Evolutionary conservation across 2,797 vertebrate genomes (phyloP), one percentile per base, ranked within the genome.

Genomic region (Gila robusta): DNA sequence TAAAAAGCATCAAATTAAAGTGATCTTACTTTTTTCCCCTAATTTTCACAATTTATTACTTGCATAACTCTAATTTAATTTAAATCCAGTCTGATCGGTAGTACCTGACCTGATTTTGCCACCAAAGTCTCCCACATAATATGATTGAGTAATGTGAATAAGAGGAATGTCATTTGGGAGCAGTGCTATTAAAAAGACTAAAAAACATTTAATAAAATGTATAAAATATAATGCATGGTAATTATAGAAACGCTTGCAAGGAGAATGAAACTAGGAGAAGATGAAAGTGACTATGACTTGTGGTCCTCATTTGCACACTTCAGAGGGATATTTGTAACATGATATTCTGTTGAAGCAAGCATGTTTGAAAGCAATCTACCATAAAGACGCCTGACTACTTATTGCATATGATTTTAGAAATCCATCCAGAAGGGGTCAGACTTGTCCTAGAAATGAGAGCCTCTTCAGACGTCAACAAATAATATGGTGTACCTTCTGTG

Each of bases 391-490:
- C 62, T 6, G 14, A 8, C 16, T 7, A 8, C 28, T 66, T 32
- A 32, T 23, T 52, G 19, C n/a, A 23, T n/a, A 47, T 44, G 26
- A 39, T 47, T 49, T 82, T 14, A 16, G 32, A 71, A 23, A 73
- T 73, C 21, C 32, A 64, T 41, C 82, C 88, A 87, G 79, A 76
- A 87, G 85, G 73, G 79, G 88, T 77, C 88, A 87, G 82, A 26
- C 47, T 84, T 84, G 82, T 47, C 26, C 19, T 23, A 44, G 21
- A 16, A 52, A 28, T 21, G 14, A 79, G 37, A 79, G 56, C 56
- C 35, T 26, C 56, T 59, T 78, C 23, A 41, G 17, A 37, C 54
- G 2, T 59, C 52, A 39, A 3, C 6, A 4, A 77, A 56, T 32
- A 37, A 77, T 8, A 56, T 0, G 6, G 23, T 21, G 6, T 26